These are phyloP conservation scores for Deroptyus accipitrinus DNA, from an alignment of 2,113 vertebrate genomes.

Conservation along the genomic window DNA sequence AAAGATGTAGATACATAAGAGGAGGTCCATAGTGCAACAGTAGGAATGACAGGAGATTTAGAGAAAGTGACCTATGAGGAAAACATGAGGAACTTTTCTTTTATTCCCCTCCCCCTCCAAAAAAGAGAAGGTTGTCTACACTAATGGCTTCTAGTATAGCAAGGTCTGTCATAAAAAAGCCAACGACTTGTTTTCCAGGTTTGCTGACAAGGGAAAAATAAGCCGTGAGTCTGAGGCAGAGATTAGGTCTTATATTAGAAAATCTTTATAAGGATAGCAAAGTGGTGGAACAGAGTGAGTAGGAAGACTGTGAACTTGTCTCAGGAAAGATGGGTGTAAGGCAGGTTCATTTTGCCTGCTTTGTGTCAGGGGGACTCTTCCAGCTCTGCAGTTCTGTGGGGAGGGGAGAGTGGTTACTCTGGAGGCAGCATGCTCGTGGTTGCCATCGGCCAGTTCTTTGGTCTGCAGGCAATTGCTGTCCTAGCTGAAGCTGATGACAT, in stretches of 20 bases:
- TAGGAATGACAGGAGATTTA: background rate
- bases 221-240: fast-evolving
- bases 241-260: background rate
- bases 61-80: background rate
- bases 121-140: background rate
- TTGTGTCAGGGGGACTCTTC: background rate
- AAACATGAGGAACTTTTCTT: background rate
- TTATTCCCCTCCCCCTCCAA: fast-evolving
- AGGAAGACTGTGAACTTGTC: background rate
- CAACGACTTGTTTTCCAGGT: background rate
- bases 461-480: background rate
- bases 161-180: background rate
- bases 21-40: background rate
- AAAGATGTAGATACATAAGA: background rate
- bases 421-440: background rate
- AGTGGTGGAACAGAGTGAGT: background rate
- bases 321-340: background rate
- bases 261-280: background rate
- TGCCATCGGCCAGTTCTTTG: background rate
- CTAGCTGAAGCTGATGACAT: background rate
- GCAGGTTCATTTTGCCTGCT: background rate
- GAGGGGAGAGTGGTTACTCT: fast-evolving
- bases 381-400: background rate
- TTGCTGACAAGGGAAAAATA: background rate
- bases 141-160: background rate